Conservation (phyloP, 1,140 invertebrate genomes). For the Galleria mellonella region DNA sequence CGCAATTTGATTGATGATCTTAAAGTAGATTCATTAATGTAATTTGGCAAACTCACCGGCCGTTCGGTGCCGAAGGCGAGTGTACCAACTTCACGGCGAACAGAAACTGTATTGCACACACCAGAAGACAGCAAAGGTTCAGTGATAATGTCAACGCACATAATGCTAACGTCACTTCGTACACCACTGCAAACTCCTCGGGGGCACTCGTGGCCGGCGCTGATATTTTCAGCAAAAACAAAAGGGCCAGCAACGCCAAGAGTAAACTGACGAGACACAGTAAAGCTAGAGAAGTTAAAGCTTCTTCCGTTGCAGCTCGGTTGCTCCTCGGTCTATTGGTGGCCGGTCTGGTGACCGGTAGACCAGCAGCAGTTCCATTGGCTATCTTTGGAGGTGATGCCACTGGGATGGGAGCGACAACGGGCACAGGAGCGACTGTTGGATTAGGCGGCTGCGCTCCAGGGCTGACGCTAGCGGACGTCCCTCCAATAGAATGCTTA, state of each 20-base stretch:
- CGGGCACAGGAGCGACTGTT: slow-evolving; percentile 29
- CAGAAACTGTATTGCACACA: slow-evolving; percentile 95
- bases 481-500: slow-evolving; percentile 83
- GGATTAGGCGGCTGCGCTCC: slow-evolving; percentile 49
- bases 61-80: slow-evolving; percentile 78
- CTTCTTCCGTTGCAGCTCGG: slow-evolving; percentile 82
- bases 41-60: slow-evolving; percentile 48
- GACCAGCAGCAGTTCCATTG: slow-evolving; percentile 71
- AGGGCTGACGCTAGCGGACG: slow-evolving; percentile 72
- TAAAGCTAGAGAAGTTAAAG: slow-evolving; percentile 89
- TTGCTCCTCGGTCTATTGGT: slow-evolving; percentile 62
- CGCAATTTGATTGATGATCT: slow-evolving; percentile 30
- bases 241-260: slow-evolving; percentile 86
- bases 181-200: slow-evolving; percentile 90
- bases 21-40: not conserved
- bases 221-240: slow-evolving; percentile 90
- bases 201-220: slow-evolving; percentile 77
- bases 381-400: slow-evolving; percentile 52
- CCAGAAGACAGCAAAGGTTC: slow-evolving; percentile 92
- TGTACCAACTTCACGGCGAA: slow-evolving; percentile 93
- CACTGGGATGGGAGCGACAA: slow-evolving; percentile 41
- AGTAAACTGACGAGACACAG: slow-evolving; percentile 89
- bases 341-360: slow-evolving; percentile 50
- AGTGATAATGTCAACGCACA: slow-evolving; percentile 90
- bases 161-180: slow-evolving; percentile 92